Evolutionary conservation across 2,113 vertebrate species (phyloP).

Genomic region (Strix uralensis): DNA sequence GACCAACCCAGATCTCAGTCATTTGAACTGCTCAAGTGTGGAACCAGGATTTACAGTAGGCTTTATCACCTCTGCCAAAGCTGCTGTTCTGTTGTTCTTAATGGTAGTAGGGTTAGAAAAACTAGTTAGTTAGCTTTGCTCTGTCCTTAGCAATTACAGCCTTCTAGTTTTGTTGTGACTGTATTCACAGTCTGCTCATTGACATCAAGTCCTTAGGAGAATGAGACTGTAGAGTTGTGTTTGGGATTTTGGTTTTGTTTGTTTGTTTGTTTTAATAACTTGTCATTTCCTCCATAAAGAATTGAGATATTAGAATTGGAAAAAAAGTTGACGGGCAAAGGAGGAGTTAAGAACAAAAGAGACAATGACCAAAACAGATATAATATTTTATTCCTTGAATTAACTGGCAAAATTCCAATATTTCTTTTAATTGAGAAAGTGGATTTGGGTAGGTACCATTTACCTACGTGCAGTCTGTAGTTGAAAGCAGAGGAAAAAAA

Average conservation of each 20-base stretch:
- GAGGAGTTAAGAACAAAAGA: background rate
- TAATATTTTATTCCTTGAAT: background rate
- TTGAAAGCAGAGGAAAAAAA: background rate
- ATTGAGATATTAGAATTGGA: background rate
- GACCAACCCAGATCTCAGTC: background rate
- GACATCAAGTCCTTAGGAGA: background rate
- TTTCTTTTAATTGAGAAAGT: background rate
- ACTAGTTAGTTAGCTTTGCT: background rate
- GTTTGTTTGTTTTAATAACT: background rate
- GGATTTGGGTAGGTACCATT: background rate
- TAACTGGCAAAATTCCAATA: background rate
- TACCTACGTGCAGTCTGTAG: background rate
- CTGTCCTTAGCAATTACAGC: background rate
- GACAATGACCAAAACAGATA: background rate
- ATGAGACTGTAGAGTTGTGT: background rate
- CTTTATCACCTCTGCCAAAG: background rate
- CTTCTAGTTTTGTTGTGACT: background rate
- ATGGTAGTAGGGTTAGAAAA: background rate
- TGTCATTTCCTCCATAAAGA: background rate
- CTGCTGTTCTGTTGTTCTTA: background rate
- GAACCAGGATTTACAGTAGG: background rate
- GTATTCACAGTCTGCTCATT: background rate
- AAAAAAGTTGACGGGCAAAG: background rate
- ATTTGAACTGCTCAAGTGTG: background rate
- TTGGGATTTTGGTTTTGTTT: background rate